Conservation (phyloP, 2,797 vertebrate species). For the Telmatherina bonti region DNA sequence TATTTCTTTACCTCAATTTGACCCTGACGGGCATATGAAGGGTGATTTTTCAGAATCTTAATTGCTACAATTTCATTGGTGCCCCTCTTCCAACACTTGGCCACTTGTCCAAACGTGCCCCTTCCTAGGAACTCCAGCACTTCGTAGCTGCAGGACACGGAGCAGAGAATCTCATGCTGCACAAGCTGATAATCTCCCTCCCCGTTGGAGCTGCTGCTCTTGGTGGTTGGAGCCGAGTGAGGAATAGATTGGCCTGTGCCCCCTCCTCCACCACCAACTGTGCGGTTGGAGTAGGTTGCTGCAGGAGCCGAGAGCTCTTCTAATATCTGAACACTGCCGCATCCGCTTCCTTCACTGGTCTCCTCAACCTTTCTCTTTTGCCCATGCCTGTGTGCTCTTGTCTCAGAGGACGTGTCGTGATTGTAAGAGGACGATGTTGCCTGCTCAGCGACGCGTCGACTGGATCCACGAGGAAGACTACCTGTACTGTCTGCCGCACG, state of each 20-base stretch:
- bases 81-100: conserved; percentile 99
- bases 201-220: conserved; percentile 95
- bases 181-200: conserved; percentile 98
- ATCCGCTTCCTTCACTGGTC: conserved; percentile 79
- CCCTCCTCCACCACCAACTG: conserved; percentile 87
- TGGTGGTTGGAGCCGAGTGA: conserved; percentile 94
- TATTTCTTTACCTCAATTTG: conserved; percentile 90
- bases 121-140: conserved; percentile 96
- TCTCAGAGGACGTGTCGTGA: conserved; percentile 81
- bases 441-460: conserved; percentile 86
- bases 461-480: conserved; percentile 93
- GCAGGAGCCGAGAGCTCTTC: conserved; percentile 96
- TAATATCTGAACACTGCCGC: conserved; percentile 96
- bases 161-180: conserved; percentile 98
- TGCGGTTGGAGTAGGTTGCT: conserved; percentile 87
- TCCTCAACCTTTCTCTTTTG: conserved; percentile 97
- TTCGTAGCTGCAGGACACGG: conserved; percentile 96
- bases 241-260: conserved; percentile 93
- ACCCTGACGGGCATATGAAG: conserved; percentile 96
- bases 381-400: conserved; percentile 92
- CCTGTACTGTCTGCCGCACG: conserved; percentile 93
- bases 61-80: conserved; percentile 99
- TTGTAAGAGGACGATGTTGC: conserved; percentile 67
- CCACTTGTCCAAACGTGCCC: conserved; percentile 97
- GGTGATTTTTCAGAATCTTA: conserved; percentile 98